Percentiles rank a stretch among this genome's conserved stretches.
Evolutionary conservation across 2,113 vertebrate species (phyloP).

Genomic region (Eptatretus burgeri): DNA sequence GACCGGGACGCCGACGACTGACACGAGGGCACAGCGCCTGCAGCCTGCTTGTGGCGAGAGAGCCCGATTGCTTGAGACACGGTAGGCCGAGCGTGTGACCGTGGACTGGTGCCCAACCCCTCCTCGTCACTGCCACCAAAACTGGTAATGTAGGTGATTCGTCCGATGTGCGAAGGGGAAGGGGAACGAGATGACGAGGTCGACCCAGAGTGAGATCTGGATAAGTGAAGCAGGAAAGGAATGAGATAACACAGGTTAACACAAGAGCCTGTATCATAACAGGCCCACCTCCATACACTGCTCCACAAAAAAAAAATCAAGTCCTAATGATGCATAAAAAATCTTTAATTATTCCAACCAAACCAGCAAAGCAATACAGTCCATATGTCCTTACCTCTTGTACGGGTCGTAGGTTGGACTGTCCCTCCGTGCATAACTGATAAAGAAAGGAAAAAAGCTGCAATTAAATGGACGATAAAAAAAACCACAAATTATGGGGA

Average conservation of each 20-base stretch:
- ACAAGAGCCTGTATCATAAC: too few relatives aligned
- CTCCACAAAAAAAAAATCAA: background rate
- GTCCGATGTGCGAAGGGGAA: constrained; percentile 35
- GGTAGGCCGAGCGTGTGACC: too few relatives aligned
- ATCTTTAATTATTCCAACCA: too few relatives aligned
- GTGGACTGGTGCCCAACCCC: constrained; percentile 12
- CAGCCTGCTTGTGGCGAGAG: too few relatives aligned
- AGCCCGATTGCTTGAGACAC: too few relatives aligned
- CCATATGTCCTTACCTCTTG: constrained; percentile 32
- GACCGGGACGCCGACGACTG: constrained; percentile 38
- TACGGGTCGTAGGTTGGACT: constrained; percentile 85
- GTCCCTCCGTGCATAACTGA: constrained; percentile 62
- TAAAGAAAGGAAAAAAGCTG: background rate
- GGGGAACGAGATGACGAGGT: constrained; percentile 41
- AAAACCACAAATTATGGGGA: too few relatives aligned
- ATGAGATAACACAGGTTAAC: too few relatives aligned
- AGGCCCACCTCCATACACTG: background rate
- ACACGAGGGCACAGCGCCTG: too few relatives aligned
- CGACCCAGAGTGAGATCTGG: constrained; percentile 41
- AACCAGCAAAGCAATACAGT: background rate
- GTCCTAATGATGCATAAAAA: too few relatives aligned
- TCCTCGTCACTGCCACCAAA: constrained; percentile 77
- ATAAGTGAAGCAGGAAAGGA: constrained; percentile 10
- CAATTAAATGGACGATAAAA: too few relatives aligned
- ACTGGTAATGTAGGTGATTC: constrained; percentile 86